Percentiles rank a stretch among this genome's conserved stretches.
phyloP scores from a whole-genome alignment of 2,797 vertebrate genomes.

The Catostomus latipinnis region DNA sequence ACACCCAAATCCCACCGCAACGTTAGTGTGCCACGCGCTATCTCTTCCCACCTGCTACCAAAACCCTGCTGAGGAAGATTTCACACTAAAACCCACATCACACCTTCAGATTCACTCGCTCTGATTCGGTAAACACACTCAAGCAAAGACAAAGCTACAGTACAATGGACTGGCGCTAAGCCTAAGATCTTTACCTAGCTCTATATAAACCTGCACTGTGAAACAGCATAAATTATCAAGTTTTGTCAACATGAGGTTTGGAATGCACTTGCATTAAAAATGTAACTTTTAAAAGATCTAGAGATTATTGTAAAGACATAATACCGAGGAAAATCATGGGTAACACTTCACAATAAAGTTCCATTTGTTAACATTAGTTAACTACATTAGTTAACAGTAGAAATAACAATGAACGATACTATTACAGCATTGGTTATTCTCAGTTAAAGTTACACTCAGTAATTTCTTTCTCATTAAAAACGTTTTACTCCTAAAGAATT shows the following conservation, averaged over 20 bases:
- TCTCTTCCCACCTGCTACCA: conserved; percentile 56
- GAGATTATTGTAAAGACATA: conserved; percentile 13
- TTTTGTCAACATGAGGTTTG: conserved; percentile 5
- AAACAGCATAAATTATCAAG: background rate
- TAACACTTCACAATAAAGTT: too few relatives aligned
- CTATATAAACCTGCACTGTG: conserved; percentile 12
- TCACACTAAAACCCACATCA: conserved; percentile 47
- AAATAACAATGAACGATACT: too few relatives aligned
- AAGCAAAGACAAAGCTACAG: background rate
- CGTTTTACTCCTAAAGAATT: too few relatives aligned
- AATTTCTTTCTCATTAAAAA: too few relatives aligned
- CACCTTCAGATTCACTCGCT: conserved; percentile 30
- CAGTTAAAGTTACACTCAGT: too few relatives aligned
- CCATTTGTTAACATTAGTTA: background rate
- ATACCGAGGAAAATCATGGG: background rate
- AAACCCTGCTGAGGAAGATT: conserved; percentile 50
- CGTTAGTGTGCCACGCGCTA: conserved; percentile 56
- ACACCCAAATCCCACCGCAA: conserved; percentile 61
- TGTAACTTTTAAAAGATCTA: background rate
- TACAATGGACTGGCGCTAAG: background rate
- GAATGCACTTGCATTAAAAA: background rate
- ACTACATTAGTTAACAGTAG: too few relatives aligned
- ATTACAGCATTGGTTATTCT: too few relatives aligned
- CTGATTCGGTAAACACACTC: conserved; percentile 25
- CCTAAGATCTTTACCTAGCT: conserved; percentile 35